Evolutionary conservation across 2,797 vertebrate genomes (phyloP).

Genomic region (Schizopygopsis malacanthus): DNA sequence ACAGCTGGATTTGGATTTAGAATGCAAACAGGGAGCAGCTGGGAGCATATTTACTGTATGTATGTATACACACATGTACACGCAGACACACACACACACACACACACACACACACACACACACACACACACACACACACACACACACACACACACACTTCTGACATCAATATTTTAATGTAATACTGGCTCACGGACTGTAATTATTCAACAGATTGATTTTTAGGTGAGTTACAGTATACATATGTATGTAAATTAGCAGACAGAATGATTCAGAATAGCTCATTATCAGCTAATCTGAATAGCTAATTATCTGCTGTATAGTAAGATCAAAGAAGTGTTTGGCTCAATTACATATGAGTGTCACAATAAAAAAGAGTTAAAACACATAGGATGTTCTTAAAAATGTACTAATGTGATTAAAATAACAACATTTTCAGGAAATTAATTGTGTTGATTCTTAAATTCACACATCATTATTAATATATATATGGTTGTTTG

Average conservation of each 20-base stretch:
- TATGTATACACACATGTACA: neutral
- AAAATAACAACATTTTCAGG: neutral
- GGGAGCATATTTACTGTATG: neutral
- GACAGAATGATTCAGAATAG: neutral
- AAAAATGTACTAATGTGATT: neutral
- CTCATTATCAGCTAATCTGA: neutral
- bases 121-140: neutral
- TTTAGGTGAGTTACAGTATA: neutral
- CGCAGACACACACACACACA: neutral
- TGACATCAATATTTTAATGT: neutral
- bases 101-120: conserved; percentile 3
- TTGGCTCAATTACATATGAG: neutral
- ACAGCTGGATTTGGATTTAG: conserved; percentile 66
- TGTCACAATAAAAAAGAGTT: neutral
- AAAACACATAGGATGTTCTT: neutral
- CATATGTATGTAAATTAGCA: neutral
- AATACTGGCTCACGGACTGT: neutral
- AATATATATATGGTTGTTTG: no score
- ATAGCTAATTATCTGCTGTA: neutral
- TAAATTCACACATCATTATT: neutral
- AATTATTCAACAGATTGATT: neutral
- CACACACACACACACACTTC: neutral
- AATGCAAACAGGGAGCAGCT: conserved; percentile 40
- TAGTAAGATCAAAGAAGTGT: neutral
- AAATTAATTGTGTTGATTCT: neutral